Evolutionary conservation across 2,797 vertebrate genomes (phyloP).

Genomic region (Acanthurus tractus): DNA sequence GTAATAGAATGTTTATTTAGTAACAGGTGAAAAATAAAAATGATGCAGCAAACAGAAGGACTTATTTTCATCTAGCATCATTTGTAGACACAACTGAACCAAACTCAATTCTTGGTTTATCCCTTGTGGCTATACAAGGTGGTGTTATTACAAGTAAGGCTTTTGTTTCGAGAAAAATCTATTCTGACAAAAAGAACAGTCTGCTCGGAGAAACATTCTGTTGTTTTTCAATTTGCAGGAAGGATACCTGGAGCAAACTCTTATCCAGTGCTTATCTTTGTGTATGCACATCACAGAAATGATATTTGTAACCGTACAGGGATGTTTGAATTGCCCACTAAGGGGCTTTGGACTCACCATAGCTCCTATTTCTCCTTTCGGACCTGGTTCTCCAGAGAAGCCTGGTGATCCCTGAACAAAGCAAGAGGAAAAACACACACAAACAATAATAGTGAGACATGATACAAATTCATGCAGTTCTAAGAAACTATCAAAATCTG

Average conservation of each 20-base stretch:
- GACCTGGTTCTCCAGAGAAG: conserved; percentile 85
- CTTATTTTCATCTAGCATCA: conserved; percentile 9
- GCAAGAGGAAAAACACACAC: conserved; percentile 5
- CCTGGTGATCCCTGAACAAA: conserved; percentile 90
- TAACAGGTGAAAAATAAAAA: conserved; percentile 21
- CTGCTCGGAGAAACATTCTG: neutral
- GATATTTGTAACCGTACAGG: too few species aligned
- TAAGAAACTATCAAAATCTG: neutral
- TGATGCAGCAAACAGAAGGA: neutral
- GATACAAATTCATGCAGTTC: neutral
- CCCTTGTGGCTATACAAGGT: neutral
- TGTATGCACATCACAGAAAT: neutral
- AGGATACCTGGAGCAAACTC: neutral
- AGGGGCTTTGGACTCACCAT: conserved; percentile 81
- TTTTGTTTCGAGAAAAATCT: neutral
- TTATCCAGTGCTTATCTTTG: neutral
- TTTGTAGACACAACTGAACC: neutral
- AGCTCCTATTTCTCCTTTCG: conserved; percentile 89
- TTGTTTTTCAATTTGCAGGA: neutral
- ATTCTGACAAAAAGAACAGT: neutral
- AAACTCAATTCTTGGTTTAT: neutral
- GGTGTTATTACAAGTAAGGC: neutral
- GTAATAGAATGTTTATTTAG: neutral
- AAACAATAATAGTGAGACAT: neutral
- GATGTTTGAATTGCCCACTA: neutral